Base-by-base conservation (phyloP, 2,888 invertebrate species). In the Autographa pulchrina region DNA sequence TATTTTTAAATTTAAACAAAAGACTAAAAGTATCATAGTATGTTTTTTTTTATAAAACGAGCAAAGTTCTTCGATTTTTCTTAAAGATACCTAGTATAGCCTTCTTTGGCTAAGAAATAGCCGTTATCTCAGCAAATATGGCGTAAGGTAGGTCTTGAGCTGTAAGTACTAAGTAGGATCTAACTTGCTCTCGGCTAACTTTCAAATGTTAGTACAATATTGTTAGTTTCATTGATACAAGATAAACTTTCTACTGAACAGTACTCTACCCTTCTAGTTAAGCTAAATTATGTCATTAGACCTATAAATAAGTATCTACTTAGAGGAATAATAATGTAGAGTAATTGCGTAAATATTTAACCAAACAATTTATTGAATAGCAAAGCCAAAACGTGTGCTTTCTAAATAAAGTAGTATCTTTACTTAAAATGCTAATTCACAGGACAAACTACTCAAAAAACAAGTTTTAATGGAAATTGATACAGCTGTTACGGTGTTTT, bases 71-170 rank as follows among this genome's bases (percentile, higher is more conserved):
- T 75, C 60, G 72, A 66, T 78, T 77, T 84, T 80, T 79, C 68
- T 81, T 75, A n/a, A 60, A 72, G 68, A 67, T 73, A 71, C 78
- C 73, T 74, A 32, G 80, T 77, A 63, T 70, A 67, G 61, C 84
- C 84, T 59, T 83, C 62, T 85, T 83, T 54, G 84, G 85, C 20
- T 59, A 62, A 32, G 54, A 69, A 65, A 59, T 72, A 68, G 80
- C 86, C 77, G 86, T 86, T 86, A 86, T 78, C 68, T 81, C 32
- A 31, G 60, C 81, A 70, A 81, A 83, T 86, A 86, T 75, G 86
- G 85, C 61, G 61, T 32, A 61, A 75, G 70, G 41, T 68, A 61
- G 72, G 63, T 76, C 74, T 59, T 75, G 77, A 75, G 78, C 68
- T 32, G 71, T 71, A 59, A 60, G 70, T 58, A 66, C 64, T 80